Base-by-base conservation (phyloP, 2,888 invertebrate genomes). In the Eupithecia centaureata region DNA sequence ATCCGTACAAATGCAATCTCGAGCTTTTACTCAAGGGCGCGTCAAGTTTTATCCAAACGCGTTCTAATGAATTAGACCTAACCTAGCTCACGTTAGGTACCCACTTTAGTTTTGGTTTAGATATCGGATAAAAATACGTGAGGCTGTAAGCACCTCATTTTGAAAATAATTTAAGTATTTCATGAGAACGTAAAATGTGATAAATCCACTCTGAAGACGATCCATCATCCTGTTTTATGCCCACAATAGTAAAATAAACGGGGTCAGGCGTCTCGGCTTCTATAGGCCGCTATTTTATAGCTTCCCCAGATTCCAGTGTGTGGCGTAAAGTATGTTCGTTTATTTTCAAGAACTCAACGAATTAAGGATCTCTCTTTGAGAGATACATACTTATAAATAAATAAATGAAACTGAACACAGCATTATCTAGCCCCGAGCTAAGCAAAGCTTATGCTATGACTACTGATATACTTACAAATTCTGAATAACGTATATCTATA, bases 211-310 rank as follows among this genome's bases (percentile, higher is more conserved):
- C 68, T 67, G 74, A 72, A 76, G 62, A 76, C 77, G 76, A 76
- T 76, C 77, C 77, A 79, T 78, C 77, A 76, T 76, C 73, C 71
- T 74, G 78, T 80, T 85, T 86, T 84, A 86, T 79, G 81, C 79
- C 77, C 79, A 77, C 75, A 79, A 79, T 77, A 82, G 77, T 82
- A 80, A 84, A 86, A 79, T 77, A 79, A 83, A 83, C 73, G 79
- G 79, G 84, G 85, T 83, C 85, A 76, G 75, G 67, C 74, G 75
- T 68, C 73, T 74, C 65, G 64, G 63, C 59, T 67, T 74, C 63
- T 71, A 72, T 73, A 72, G 67, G 68, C 67, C 62, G 38, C 65
- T 58, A 61, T 71, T 68, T 77, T 74, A 62, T 66, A 72, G 68
- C 72, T 67, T 70, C 51, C 30, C 47, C 63, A 71, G 65, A 68